phyloP scores from a whole-genome alignment of 2,113 vertebrate genomes.

The Tautogolabrus adspersus region DNA sequence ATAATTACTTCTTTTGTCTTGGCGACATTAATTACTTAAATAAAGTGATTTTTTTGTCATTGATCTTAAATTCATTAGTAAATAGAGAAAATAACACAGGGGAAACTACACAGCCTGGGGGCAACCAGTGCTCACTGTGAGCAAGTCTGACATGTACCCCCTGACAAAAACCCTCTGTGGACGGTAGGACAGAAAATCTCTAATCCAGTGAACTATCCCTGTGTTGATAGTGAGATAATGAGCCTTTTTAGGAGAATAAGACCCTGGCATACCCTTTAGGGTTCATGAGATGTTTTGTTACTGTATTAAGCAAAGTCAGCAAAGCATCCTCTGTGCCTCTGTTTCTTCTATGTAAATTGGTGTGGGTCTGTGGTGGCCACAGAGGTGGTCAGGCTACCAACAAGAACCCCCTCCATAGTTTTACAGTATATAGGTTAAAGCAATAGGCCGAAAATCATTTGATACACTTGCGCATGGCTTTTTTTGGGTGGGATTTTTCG shows the following conservation, averaged over 20 bases:
- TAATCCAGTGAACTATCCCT: constrained; percentile 7
- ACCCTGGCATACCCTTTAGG: not conserved
- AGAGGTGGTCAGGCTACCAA: not conserved
- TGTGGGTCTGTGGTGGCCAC: not conserved
- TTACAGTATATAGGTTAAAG: not conserved
- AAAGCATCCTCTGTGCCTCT: not conserved
- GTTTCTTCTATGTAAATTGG: not conserved
- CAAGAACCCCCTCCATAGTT: constrained; percentile 2
- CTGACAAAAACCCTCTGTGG: not conserved
- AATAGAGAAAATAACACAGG: too few species aligned
- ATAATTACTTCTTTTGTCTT: too few species aligned
- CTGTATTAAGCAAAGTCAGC: not conserved
- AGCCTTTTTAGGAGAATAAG: not conserved
- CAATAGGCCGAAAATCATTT: too few species aligned
- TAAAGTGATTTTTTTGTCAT: too few species aligned
- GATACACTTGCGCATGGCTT: too few species aligned
- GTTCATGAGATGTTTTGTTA: not conserved
- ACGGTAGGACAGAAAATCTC: not conserved
- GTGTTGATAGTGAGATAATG: not conserved
- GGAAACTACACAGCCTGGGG: too few species aligned
- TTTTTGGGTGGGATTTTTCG: too few species aligned
- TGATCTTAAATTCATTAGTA: too few species aligned
- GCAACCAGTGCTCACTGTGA: too few species aligned
- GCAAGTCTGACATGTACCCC: too few species aligned
- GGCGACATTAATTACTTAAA: too few species aligned